Base-by-base conservation (phyloP, 2,888 invertebrate genomes). In the Tanypteryx hageni region DNA sequence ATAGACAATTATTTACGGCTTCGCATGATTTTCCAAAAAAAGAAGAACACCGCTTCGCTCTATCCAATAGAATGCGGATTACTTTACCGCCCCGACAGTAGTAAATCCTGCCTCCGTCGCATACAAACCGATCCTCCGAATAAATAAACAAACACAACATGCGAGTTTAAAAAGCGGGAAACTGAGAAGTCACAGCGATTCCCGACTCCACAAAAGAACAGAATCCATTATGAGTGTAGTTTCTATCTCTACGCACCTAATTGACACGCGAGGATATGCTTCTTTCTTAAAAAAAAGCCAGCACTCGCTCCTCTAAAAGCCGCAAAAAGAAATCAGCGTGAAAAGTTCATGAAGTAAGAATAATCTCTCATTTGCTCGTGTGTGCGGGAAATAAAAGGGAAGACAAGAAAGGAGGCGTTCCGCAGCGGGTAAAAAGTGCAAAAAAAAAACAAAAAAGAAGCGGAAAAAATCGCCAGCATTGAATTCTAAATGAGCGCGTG, bases 401-500 rank as follows among this genome's bases (percentile, higher is more conserved):
- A 14, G 22, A 22, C 85, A n/a, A 14, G 31, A 9, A 18, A 31
- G 82, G 31, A n/a, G 68, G 68, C 44, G 44, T 18, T 68, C 68
- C 18, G 31, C 31, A 14, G 82, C 59, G 61, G 61, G 31, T 1
- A 44, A 44, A 44, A 44, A 44, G 5, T 44, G 1, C 5, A 44
- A 44, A 44, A 44, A 44, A 44, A 86, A 59, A 59, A 27, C 22
- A 58, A 57, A 84, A 16, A 31, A 31, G 44, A 31, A 83, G 27
- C 22, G 14, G 31, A 44, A 61, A 31, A 86, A 64, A 31, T 31
- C 31, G 14, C 86, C 68, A 16, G 59, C 86, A 86, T 61, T 86
- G 61, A 86, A 64, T 86, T 61, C 86, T 59, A 86, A 61, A 86
- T 61, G 86, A 61, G 85, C 58, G 18, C 18, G 85, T 27, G 31